phyloP scores from a whole-genome alignment of 2,888 invertebrate species.

The Spicauda simplicius region DNA sequence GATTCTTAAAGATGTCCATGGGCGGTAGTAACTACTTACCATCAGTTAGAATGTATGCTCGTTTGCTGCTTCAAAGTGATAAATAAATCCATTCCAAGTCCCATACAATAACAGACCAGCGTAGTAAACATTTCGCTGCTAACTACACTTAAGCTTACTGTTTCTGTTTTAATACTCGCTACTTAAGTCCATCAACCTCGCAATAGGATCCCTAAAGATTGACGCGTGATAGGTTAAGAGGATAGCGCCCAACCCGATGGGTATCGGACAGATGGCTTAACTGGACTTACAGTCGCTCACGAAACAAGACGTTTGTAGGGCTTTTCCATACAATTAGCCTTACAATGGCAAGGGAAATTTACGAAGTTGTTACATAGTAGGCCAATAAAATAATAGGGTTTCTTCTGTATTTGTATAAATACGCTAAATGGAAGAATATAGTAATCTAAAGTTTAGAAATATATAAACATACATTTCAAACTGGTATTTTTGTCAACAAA shows the following conservation, averaged over 20 bases:
- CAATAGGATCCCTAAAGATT: conserved; percentile 28
- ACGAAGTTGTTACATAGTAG: not conserved
- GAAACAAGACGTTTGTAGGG: conserved; percentile 26
- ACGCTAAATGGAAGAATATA: not conserved
- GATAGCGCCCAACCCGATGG: conserved; percentile 16
- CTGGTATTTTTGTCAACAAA: too few relatives aligned
- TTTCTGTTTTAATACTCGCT: not conserved
- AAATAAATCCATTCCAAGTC: too few relatives aligned
- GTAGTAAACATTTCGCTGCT: not conserved
- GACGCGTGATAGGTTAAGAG: conserved; percentile 26
- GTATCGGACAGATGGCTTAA: conserved; percentile 36
- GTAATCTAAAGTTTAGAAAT: not conserved
- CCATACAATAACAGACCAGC: too few relatives aligned
- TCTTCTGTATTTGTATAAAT: not conserved
- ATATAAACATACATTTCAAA: not conserved
- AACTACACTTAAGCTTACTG: too few relatives aligned
- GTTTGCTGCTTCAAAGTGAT: too few relatives aligned
- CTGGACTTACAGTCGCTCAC: conserved; percentile 28
- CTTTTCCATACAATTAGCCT: conserved; percentile 30
- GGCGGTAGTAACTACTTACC: too few relatives aligned
- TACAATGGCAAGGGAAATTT: not conserved
- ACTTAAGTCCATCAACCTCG: conserved; percentile 19
- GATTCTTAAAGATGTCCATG: too few relatives aligned
- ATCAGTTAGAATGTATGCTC: too few relatives aligned
- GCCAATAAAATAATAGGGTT: not conserved